phyloP scores from a whole-genome alignment of 2,113 vertebrate genomes.

The Cariama cristata region DNA sequence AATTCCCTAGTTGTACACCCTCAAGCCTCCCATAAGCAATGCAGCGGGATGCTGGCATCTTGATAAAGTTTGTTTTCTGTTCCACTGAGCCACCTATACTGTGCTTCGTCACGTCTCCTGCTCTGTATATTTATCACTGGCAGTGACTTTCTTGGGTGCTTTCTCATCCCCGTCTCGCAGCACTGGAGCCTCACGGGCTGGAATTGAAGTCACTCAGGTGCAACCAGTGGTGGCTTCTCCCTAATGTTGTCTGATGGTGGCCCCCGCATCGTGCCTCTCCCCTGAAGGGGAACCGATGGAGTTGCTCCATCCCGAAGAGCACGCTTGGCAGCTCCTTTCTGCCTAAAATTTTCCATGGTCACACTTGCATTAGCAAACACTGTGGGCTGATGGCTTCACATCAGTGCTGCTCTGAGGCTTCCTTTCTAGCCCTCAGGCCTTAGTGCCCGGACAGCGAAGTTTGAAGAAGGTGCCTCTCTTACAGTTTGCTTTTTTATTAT shows the following conservation, averaged over 20 bases:
- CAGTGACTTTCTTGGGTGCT: background rate
- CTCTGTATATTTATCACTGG: background rate
- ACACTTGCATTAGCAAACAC: rapidly evolving
- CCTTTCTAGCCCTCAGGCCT: background rate
- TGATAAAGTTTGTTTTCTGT: background rate
- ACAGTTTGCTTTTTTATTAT: background rate
- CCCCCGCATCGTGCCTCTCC: rapidly evolving
- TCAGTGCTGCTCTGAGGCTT: background rate
- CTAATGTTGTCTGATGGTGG: background rate
- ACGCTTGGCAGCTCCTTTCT: background rate
- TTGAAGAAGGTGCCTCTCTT: background rate
- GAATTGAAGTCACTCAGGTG: constrained; percentile 7
- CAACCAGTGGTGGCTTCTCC: background rate
- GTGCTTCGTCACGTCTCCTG: background rate
- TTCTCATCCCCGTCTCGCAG: background rate
- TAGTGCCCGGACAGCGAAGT: background rate
- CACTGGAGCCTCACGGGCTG: background rate
- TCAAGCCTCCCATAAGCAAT: background rate
- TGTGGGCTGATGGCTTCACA: background rate
- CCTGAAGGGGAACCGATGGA: constrained; percentile 6
- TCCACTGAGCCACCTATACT: background rate
- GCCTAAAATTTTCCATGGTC: background rate
- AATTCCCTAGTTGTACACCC: background rate
- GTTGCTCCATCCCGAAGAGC: background rate
- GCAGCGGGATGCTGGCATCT: rapidly evolving